Base-by-base conservation (phyloP, 2,113 vertebrate genomes). In the Calyptommatus sinebrachiatus region DNA sequence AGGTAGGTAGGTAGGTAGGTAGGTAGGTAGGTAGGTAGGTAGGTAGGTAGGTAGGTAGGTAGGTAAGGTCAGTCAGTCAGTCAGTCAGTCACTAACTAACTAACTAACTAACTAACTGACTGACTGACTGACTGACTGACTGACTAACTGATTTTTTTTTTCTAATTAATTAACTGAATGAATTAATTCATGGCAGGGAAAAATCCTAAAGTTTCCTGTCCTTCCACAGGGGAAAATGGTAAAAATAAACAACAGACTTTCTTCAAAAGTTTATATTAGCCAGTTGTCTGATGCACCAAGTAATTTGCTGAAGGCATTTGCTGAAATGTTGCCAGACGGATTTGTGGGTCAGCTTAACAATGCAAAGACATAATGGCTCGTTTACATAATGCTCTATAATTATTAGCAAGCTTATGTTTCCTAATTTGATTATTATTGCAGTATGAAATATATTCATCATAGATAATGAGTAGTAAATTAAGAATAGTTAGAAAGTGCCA, bases 351-450 rank as follows among this genome's bases (percentile, higher is more conserved):
- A 69, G 1, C 60, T 18, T 63, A 24, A 72, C 70, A 85, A 69
- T 45, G 62, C 0, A 86, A 29, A 57, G 7, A 57, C 0, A 73
- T 77, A 0, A 28, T 5, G 6, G 9, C 26, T 22, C 35, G 73
- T 71, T 35, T 71, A 79, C 1, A 76, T 50, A 81, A 75, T 72
- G 1, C 1, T 74, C 21, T 65, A 8, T 20, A 63, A 48, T 65
- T 41, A 77, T 8, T 50, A 1, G 12, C 29, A 76, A 65, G 1
- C 1, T 11, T 26, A 3, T 10, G 82, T 70, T 60, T 68, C 7
- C 76, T 73, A 48, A 26, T 82, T 75, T 80, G 22, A 41, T 57
- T 84, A 76, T 31, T 71, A 77, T 71, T 78, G 1, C 45, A 31
- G 71, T 18, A 71, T 60, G 46, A 21, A 79, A 22, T 6, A 31